These are phyloP conservation scores for Coilia nasus DNA, from an alignment of 2,797 vertebrate species.

Conservation along the genomic window DNA sequence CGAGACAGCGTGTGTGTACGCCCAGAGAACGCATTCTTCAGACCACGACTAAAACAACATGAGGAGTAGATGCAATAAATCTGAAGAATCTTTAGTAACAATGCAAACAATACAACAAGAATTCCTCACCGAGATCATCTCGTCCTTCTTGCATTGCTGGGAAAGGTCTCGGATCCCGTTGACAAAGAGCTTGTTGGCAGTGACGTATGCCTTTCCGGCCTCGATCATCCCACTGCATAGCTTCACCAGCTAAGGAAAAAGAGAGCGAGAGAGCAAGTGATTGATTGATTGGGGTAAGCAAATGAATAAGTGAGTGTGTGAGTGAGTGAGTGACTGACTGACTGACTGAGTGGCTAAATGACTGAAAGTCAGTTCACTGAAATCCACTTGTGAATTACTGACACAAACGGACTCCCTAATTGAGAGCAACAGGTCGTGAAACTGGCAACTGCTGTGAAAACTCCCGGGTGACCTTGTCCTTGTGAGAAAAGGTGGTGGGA, in stretches of 20 bases:
- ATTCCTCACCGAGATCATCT: constrained; percentile 88
- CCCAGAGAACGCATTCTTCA: neutral
- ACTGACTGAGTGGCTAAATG: constrained; percentile 67
- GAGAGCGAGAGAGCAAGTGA: constrained; percentile 34
- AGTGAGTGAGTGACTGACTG: constrained; percentile 34
- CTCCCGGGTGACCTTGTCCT: neutral
- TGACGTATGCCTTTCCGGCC: constrained; percentile 89
- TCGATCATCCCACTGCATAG: constrained; percentile 96
- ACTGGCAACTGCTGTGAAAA: neutral
- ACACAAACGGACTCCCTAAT: neutral
- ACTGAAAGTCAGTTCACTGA: neutral
- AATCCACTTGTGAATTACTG: neutral
- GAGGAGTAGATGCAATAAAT: neutral
- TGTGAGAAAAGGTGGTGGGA: constrained; percentile 15
- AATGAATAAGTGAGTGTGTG: constrained; percentile 24
- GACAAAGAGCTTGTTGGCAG: constrained; percentile 94
- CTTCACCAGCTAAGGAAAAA: constrained; percentile 86
- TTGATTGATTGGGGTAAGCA: neutral
- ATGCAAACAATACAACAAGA: no score
- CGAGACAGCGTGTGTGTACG: neutral
- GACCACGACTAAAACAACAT: neutral
- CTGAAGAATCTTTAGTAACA: no score
- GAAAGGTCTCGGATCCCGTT: constrained; percentile 92
- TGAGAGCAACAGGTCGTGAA: neutral
- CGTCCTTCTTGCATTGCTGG: constrained; percentile 93